Evolutionary conservation across 64 coral and sea anemone genomes (phyloP).

Genomic region (Hydrozoanthus tunicans): DNA sequence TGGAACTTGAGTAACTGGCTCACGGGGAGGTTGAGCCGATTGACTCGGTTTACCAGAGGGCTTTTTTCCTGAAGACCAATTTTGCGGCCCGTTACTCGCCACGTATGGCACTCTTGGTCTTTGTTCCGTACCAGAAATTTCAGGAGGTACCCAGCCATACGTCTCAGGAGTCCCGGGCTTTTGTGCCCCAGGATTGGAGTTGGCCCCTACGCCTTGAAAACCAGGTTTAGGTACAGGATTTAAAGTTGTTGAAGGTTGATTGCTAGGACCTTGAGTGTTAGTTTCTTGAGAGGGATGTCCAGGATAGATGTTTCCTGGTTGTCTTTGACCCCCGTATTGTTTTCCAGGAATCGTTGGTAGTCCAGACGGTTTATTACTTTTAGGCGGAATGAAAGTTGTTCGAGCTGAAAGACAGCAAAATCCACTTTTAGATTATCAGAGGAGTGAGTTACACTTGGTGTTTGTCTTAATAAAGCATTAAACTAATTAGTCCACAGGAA

Average conservation of each 20-base stretch:
- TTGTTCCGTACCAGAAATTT: too few relatives aligned
- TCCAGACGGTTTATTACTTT: conserved; percentile 2
- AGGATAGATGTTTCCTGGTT: not conserved
- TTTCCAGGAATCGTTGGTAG: not conserved
- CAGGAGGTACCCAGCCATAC: conserved; percentile 30
- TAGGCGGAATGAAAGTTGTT: conserved; percentile 61
- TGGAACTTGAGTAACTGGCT: not conserved
- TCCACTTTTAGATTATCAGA: too few relatives aligned
- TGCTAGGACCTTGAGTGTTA: not conserved
- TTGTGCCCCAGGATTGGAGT: not conserved
- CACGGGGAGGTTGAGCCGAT: too few relatives aligned
- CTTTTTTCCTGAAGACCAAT: not conserved
- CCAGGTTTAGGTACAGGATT: not conserved
- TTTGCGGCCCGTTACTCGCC: not conserved
- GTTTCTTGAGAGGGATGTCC: not conserved
- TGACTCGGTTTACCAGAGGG: not conserved
- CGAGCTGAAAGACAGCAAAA: conserved; percentile 1
- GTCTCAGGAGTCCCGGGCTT: not conserved
- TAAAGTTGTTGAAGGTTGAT: not conserved
- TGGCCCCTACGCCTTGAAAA: not conserved
- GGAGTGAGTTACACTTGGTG: too few relatives aligned
- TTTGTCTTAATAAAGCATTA: too few relatives aligned
- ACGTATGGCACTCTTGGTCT: not conserved
- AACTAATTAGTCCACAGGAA: not conserved
- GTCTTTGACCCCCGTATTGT: not conserved